Percentiles rank a stretch among this genome's conserved stretches.
Conservation (phyloP, 2,888 invertebrate species). For the Temnothorax rugatulus region DNA sequence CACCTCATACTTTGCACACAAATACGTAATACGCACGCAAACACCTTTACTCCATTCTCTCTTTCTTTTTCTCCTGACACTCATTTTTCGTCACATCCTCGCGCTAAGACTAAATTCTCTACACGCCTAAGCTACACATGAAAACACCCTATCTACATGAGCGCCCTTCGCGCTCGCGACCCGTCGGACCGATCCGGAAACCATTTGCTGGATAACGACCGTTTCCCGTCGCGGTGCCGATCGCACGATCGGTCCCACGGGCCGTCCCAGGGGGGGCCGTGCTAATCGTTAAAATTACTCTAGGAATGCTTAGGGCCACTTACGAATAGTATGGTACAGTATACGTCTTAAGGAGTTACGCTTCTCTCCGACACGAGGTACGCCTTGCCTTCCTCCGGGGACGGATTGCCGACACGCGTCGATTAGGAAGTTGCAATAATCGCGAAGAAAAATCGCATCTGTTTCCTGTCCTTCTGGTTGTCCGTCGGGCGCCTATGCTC, state of each 20-base stretch:
- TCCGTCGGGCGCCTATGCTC: not conserved
- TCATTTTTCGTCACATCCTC: constrained; percentile 67
- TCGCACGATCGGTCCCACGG: constrained; percentile 64
- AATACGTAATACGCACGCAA: not conserved
- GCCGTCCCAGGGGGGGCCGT: constrained; percentile 66
- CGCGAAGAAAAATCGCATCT: not conserved
- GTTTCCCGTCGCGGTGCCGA: constrained; percentile 58
- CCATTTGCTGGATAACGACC: constrained; percentile 45
- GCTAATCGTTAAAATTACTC: constrained; percentile 80
- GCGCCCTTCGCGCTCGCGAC: constrained; percentile 64
- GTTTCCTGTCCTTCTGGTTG: not conserved
- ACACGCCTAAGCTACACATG: constrained; percentile 85
- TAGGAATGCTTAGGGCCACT: constrained; percentile 79
- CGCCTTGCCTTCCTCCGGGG: constrained; percentile 69
- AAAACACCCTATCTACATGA: constrained; percentile 86
- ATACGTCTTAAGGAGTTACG: constrained; percentile 82
- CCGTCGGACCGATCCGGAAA: constrained; percentile 65
- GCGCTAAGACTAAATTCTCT: constrained; percentile 84
- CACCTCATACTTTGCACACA: constrained; percentile 30
- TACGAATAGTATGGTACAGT: constrained; percentile 83
- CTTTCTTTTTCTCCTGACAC: constrained; percentile 6
- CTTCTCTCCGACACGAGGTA: constrained; percentile 81
- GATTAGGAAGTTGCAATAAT: constrained; percentile 15
- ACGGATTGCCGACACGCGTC: constrained; percentile 60
- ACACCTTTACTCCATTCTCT: constrained; percentile 19